Percentiles rank a stretch among this genome's conserved stretches.
phyloP scores from a whole-genome alignment of 2,888 invertebrate genomes.

The Lasioglossum leucozonium region DNA sequence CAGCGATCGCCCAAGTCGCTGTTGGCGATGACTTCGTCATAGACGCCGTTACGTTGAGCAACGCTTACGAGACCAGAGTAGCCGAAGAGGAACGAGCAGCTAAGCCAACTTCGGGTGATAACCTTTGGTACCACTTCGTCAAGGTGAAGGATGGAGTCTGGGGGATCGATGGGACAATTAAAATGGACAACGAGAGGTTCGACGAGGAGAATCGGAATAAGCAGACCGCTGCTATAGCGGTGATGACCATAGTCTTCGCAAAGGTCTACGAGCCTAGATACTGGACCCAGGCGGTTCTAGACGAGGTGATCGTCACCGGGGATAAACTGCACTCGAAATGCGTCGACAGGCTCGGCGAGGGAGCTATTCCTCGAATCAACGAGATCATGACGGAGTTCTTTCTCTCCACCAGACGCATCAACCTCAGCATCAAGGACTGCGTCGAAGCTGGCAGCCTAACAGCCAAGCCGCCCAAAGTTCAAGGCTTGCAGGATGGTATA shows the following conservation, averaged over 20 bases:
- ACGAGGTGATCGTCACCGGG: conserved; percentile 78
- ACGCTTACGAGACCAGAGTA: conserved; percentile 74
- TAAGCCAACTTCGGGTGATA: conserved; percentile 70
- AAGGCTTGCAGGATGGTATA: conserved; percentile 71
- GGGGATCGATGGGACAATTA: conserved; percentile 72
- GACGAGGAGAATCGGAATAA: conserved; percentile 66
- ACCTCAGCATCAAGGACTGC: conserved; percentile 78
- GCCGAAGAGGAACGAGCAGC: conserved; percentile 60
- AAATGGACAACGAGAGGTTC: conserved; percentile 70
- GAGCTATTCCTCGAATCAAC: conserved; percentile 66
- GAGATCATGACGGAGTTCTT: conserved; percentile 80
- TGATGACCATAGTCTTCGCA: conserved; percentile 78
- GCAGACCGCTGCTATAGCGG: conserved; percentile 76
- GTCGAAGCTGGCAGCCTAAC: conserved; percentile 76
- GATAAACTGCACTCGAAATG: conserved; percentile 78
- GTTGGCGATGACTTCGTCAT: conserved; percentile 70
- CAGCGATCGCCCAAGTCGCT: conserved; percentile 58
- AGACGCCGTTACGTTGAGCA: conserved; percentile 75
- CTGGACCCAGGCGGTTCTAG: conserved; percentile 74
- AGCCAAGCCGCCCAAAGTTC: conserved; percentile 69
- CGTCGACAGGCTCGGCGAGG: conserved; percentile 69
- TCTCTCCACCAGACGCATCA: conserved; percentile 77
- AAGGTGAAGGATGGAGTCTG: conserved; percentile 76
- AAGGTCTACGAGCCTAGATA: conserved; percentile 78
- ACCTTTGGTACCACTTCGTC: conserved; percentile 76